Percentiles rank a stretch among this genome's conserved stretches.
Conservation (phyloP, 2,888 invertebrate genomes). For the Eupithecia dodoneata region DNA sequence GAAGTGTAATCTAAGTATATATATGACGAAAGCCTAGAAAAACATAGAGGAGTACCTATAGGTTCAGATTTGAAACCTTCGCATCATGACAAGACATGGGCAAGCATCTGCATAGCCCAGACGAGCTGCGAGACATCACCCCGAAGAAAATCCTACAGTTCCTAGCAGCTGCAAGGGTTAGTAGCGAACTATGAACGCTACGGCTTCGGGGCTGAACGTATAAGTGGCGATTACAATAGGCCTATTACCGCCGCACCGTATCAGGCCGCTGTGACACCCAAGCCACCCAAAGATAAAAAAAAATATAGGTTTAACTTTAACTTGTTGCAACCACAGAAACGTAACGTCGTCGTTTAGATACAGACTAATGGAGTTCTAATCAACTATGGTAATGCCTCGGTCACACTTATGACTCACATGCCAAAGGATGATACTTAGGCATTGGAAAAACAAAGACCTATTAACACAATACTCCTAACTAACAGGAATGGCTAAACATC, state of each 20-base stretch:
- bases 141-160: too few species aligned
- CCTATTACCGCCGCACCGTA: too few species aligned
- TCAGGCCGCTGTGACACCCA: too few species aligned
- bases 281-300: too few species aligned
- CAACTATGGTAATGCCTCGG: conserved; percentile 49
- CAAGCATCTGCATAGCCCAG: too few species aligned
- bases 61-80: not conserved
- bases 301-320: conserved; percentile 32
- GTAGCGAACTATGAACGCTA: too few species aligned
- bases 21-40: not conserved
- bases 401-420: conserved; percentile 57
- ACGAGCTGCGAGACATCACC: too few species aligned
- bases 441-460: conserved; percentile 69
- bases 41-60: not conserved
- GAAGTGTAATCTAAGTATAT: not conserved
- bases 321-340: conserved; percentile 42
- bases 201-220: too few species aligned
- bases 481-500: conserved; percentile 63
- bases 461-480: conserved; percentile 56
- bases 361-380: conserved; percentile 47
- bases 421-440: conserved; percentile 39
- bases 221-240: too few species aligned
- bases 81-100: too few species aligned
- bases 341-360: conserved; percentile 49
- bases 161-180: too few species aligned